Evolutionary conservation across 1,140 invertebrate genomes (phyloP).

Genomic region (Drosophila jambulina): DNA sequence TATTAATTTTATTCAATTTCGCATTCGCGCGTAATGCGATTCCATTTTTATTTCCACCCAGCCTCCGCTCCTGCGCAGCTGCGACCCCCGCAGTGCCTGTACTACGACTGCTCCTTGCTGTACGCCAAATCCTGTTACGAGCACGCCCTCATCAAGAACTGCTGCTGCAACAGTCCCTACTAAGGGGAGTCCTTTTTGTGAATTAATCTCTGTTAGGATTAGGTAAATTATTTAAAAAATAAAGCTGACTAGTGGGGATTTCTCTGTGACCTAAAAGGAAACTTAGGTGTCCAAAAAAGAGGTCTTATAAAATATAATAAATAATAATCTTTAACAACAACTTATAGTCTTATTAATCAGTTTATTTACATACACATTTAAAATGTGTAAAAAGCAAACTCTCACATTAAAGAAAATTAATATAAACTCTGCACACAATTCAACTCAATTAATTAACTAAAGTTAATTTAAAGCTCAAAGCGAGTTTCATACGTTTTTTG

Average conservation of each 20-base stretch:
- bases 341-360: too few species aligned
- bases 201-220: neutral
- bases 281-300: too few species aligned
- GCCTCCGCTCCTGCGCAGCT: conserved; percentile 42
- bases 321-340: too few species aligned
- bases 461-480: conserved; percentile 1
- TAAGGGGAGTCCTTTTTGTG: neutral
- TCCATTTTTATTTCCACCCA: conserved; percentile 6
- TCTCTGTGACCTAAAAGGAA: neutral
- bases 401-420: neutral
- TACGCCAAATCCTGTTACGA: conserved; percentile 91
- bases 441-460: conserved; percentile 3
- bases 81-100: conserved; percentile 87
- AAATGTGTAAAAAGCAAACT: too few species aligned
- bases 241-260: neutral
- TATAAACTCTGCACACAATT: too few species aligned
- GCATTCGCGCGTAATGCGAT: conserved; percentile 25
- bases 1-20: conserved; percentile 52
- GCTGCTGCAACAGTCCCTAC: conserved; percentile 89
- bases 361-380: too few species aligned
- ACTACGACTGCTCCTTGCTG: conserved; percentile 89
- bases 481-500: neutral
- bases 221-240: conserved; percentile 44
- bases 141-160: conserved; percentile 89
- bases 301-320: too few species aligned